Evolutionary conservation across 2,888 invertebrate species (phyloP).

Genomic region (Stenodera caucasica): DNA sequence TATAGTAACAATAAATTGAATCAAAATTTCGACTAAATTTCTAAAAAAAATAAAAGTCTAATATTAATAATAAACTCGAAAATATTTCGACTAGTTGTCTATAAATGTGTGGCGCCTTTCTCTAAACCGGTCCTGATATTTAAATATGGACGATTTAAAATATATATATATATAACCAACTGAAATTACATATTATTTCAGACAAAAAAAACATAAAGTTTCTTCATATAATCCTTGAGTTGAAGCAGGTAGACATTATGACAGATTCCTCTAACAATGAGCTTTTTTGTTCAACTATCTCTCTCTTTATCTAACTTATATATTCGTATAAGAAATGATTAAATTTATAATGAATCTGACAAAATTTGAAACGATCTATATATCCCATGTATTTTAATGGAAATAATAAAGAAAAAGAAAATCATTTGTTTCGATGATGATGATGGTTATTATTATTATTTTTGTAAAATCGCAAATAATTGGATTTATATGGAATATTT

Average conservation of each 20-base stretch:
- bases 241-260: conserved; percentile 21
- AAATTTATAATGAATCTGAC: background rate
- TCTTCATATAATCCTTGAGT: conserved; percentile 13
- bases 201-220: conserved; percentile 9
- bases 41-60: too few species aligned
- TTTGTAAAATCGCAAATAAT: background rate
- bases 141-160: too few species aligned
- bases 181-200: background rate
- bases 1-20: too few species aligned
- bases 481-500: background rate
- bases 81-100: too few species aligned
- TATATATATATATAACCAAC: too few species aligned
- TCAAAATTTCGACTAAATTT: too few species aligned
- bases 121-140: too few species aligned
- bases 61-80: too few species aligned
- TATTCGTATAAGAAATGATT: background rate
- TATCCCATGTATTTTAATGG: too few species aligned
- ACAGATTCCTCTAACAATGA: conserved; percentile 16
- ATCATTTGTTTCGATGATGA: too few species aligned
- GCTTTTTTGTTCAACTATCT: conserved; percentile 8
- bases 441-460: background rate
- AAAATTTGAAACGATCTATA: background rate
- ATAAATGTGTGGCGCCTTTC: too few species aligned
- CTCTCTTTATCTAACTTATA: background rate
- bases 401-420: background rate